Base-by-base conservation (phyloP, 2,888 invertebrate species). In the Fragum fragum region DNA sequence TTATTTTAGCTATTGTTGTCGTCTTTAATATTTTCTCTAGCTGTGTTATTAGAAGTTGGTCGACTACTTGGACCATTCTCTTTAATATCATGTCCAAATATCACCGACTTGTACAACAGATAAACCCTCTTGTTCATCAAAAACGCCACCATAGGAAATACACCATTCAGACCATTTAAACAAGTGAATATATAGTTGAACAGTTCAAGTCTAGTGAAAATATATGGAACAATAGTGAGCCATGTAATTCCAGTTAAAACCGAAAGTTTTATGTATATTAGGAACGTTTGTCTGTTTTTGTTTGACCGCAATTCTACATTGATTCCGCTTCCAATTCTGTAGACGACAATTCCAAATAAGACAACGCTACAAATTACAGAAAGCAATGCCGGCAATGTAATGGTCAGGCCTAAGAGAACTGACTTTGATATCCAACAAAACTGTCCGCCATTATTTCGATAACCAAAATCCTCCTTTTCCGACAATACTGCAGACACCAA, bases 221-320 rank as follows among this genome's bases (percentile, higher is more conserved):
- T 39, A 36, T 55, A 53, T 6, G 55, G 55, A 6, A 71, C 32
- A 1, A 53, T 55, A 32, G 39, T 32, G 14, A 55, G 32, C 71
- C 71, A 71, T 11, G 71, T 71, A 1, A 71, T n/a, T n/a, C 71
- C 71, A 21, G 55, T 55, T 23, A 71, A 32, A 21, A 32, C 55
- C 5, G 71, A 71, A 7, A 71, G 36, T 55, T 71, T 71, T 18
- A 71, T 32, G 55, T 71, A 71, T 18, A 71, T 71, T 14, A 36
- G 32, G n/a, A 71, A 55, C 1, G 55, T 36, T 32, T 71, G 53
- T 32, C 71, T 21, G 32, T 71, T 53, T 29, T 32, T 53, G 55
- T 53, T 53, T 2, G 71, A 71, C n/a, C 23, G 11, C 11, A 66
- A 9, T 32, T 66, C 36, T 3, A 55, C 36, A 3, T 71, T 2